These are phyloP conservation scores for Scortum barcoo DNA, from an alignment of 2,113 vertebrate species.

Conservation along the genomic window DNA sequence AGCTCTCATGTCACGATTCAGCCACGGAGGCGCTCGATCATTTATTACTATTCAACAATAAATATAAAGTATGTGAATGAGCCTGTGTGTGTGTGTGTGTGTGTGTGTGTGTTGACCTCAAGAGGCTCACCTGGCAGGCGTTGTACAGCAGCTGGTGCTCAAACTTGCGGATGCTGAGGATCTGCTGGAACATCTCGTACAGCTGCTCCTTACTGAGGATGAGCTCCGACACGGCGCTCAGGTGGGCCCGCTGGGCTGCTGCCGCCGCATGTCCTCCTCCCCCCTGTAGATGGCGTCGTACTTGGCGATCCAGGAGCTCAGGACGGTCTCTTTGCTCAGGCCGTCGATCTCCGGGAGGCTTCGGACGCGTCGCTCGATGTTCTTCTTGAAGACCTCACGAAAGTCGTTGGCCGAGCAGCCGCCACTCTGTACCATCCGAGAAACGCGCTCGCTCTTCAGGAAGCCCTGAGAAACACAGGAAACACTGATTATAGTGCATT, in stretches of 20 bases:
- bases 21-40: not conserved
- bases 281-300: slow-evolving; percentile 95
- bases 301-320: slow-evolving; percentile 98
- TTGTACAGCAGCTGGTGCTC: slow-evolving; percentile 98
- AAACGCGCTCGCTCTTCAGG: slow-evolving; percentile 95
- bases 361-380: slow-evolving; percentile 95
- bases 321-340: slow-evolving; percentile 97
- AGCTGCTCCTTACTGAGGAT: slow-evolving; percentile 99
- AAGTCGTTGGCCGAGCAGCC: slow-evolving; percentile 96
- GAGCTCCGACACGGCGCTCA: slow-evolving; percentile 93
- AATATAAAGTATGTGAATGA: not conserved
- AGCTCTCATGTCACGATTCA: too few species aligned
- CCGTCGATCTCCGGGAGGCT: slow-evolving; percentile 97
- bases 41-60: not conserved
- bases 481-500: not conserved
- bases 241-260: slow-evolving; percentile 88
- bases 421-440: slow-evolving; percentile 96
- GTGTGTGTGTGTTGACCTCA: not conserved
- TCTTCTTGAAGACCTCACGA: slow-evolving; percentile 97
- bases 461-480: slow-evolving; percentile 87
- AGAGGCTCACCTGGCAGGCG: slow-evolving; percentile 91
- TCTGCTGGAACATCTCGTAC: slow-evolving; percentile 99
- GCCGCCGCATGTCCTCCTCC: slow-evolving; percentile 92
- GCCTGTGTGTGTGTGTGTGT: not conserved
- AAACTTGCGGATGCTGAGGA: slow-evolving; percentile 94